Conservation (phyloP, 2,113 vertebrate species). For the Ciconia boyciana region DNA sequence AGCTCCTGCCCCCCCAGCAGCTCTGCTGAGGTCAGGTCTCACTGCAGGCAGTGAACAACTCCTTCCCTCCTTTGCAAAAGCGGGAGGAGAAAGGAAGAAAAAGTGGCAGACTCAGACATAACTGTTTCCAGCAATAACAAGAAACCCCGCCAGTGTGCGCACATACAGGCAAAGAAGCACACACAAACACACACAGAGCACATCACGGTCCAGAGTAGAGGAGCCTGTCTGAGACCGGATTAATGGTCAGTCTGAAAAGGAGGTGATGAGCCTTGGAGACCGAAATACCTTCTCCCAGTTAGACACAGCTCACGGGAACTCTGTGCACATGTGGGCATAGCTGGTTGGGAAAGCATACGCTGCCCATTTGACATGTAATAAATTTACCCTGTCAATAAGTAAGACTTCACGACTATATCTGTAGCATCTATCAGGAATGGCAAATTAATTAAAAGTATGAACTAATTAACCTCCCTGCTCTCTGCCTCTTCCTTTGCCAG, state of each 20-base stretch:
- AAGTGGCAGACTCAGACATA: neutral
- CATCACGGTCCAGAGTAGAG: accelerated
- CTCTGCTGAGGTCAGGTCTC: neutral
- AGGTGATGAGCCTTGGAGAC: neutral
- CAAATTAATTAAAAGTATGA: slow-evolving; percentile 18
- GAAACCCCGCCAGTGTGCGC: neutral
- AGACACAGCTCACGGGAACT: neutral
- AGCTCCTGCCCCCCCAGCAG: neutral
- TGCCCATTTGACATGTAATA: neutral
- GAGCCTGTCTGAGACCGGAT: neutral
- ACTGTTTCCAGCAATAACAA: neutral
- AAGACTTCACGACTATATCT: neutral
- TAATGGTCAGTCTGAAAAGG: neutral
- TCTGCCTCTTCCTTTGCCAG: neutral
- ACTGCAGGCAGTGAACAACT: accelerated
- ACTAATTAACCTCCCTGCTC: neutral
- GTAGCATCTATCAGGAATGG: neutral
- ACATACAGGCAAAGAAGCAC: neutral
- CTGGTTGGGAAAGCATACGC: neutral
- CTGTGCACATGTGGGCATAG: neutral
- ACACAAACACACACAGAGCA: no score
- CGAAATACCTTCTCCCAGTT: neutral
- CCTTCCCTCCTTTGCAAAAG: neutral
- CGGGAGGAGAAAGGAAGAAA: neutral
- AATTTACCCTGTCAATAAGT: neutral